These are phyloP conservation scores for Noctua pronuba DNA, from an alignment of 2,888 invertebrate species.

Conservation along the genomic window DNA sequence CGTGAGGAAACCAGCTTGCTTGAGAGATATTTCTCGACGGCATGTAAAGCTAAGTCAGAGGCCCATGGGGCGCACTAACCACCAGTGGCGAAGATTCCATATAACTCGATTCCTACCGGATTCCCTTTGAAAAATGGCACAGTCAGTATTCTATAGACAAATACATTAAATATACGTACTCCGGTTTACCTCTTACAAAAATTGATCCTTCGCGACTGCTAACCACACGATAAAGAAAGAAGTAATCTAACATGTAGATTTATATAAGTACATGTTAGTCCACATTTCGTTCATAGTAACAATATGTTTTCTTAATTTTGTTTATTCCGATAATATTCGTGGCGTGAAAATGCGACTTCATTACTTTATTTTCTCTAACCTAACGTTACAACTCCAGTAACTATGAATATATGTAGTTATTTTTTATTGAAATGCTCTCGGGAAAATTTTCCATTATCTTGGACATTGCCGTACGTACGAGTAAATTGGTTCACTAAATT, in stretches of 20 bases:
- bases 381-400: neutral
- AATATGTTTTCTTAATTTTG: neutral
- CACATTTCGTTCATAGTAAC: neutral
- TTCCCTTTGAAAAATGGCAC: too few species aligned
- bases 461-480: neutral
- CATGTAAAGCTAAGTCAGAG: too few species aligned
- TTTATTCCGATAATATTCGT: neutral
- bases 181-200: too few species aligned
- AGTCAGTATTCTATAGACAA: too few species aligned
- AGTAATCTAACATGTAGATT: neutral
- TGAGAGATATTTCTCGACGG: too few species aligned
- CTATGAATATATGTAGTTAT: constrained; percentile 28
- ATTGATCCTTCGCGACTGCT: too few species aligned
- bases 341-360: neutral
- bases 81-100: too few species aligned
- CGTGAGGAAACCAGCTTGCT: too few species aligned
- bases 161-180: too few species aligned
- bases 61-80: too few species aligned
- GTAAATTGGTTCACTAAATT: constrained; percentile 33
- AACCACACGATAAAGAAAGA: too few species aligned
- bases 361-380: neutral
- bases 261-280: neutral
- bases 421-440: constrained; percentile 41
- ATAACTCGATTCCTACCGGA: too few species aligned
- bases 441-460: constrained; percentile 23